These are phyloP conservation scores for Neosilurus hyrtlii DNA, from an alignment of 2,797 vertebrate species.

Conservation along the genomic window DNA sequence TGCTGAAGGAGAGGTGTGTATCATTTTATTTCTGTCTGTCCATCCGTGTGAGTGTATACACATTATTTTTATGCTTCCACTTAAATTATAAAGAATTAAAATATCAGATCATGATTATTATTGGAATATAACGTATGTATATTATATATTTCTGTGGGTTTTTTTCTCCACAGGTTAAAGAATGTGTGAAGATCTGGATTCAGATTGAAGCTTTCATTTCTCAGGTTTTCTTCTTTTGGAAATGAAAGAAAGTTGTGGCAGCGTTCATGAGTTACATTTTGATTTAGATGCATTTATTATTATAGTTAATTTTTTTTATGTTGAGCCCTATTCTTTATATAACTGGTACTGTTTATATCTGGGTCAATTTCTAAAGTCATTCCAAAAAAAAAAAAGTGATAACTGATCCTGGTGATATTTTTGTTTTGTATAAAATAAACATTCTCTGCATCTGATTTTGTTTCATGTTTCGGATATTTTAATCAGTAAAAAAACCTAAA, in stretches of 20 bases:
- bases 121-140: neutral
- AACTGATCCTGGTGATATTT: neutral
- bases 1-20: no score
- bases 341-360: neutral
- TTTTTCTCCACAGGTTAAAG: slow-evolving; percentile 19
- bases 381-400: neutral
- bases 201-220: neutral
- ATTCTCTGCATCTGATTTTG: neutral
- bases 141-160: neutral
- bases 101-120: neutral
- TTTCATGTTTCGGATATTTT: neutral
- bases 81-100: neutral
- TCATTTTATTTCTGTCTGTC: no score
- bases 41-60: no score
- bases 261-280: neutral
- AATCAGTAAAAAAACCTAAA: neutral
- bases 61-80: neutral
- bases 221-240: neutral
- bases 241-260: neutral
- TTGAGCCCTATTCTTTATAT: neutral
- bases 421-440: slow-evolving; percentile 1
- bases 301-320: neutral
- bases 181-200: neutral
- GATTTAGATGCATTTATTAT: neutral
- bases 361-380: neutral